These are phyloP conservation scores for Scaptomyza graminum DNA, from an alignment of 1,140 invertebrate genomes.

Conservation along the genomic window DNA sequence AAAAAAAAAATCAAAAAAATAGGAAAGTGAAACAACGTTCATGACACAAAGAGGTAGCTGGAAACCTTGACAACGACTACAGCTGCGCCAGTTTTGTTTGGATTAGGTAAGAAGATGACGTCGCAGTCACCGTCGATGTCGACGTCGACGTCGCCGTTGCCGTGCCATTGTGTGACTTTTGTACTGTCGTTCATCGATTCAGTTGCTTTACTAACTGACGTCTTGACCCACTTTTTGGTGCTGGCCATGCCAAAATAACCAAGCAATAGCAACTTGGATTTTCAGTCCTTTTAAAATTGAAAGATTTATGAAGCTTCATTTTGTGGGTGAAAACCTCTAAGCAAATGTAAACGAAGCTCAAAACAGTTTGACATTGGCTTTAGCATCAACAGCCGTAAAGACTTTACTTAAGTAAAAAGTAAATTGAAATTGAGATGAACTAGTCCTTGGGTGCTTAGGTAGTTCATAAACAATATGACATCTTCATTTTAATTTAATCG, in stretches of 20 bases:
- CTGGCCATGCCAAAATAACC: slow-evolving; percentile 35
- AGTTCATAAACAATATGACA: neutral
- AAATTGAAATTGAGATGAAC: neutral
- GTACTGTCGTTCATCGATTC: slow-evolving; percentile 57
- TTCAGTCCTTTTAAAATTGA: neutral
- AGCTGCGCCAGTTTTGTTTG: slow-evolving; percentile 22
- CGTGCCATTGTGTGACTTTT: slow-evolving; percentile 52
- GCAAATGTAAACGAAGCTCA: neutral
- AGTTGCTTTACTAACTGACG: slow-evolving; percentile 25
- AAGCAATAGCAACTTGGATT: neutral
- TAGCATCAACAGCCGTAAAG: slow-evolving; percentile 2
- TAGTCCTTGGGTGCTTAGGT: neutral
- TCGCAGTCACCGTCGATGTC: neutral
- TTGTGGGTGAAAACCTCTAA: neutral
- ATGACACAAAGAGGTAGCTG: slow-evolving; percentile 17
- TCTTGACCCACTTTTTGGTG: slow-evolving; percentile 64
- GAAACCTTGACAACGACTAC: slow-evolving; percentile 39
- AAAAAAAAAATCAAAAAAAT: neutral
- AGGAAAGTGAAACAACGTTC: slow-evolving; percentile 13
- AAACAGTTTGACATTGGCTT: slow-evolving; percentile 5
- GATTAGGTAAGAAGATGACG: slow-evolving; percentile 46
- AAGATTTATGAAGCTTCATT: slow-evolving; percentile 17
- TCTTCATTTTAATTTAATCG: too few relatives aligned
- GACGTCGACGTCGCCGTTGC: neutral
- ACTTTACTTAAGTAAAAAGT: neutral